Conservation (phyloP, 2,113 vertebrate species). For the Lampris megalopsis region DNA sequence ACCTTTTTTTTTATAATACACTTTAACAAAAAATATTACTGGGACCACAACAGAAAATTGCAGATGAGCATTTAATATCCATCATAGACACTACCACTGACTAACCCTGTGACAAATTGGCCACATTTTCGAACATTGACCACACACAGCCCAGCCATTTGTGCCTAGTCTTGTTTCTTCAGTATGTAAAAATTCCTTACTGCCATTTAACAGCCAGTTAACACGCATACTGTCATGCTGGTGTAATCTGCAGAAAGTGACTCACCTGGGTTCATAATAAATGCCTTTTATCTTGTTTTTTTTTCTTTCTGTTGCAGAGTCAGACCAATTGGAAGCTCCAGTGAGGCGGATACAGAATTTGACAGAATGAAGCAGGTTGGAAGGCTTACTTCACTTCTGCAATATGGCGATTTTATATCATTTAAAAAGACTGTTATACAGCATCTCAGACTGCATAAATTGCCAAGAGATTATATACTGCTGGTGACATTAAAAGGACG, state of each 20-base stretch:
- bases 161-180: too few relatives aligned
- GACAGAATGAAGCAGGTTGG: conserved; percentile 98
- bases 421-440: not conserved
- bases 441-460: not conserved
- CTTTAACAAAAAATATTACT: too few relatives aligned
- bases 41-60: too few relatives aligned
- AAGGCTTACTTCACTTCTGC: conserved; percentile 1
- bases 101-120: too few relatives aligned
- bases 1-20: too few relatives aligned
- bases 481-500: not conserved
- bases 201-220: too few relatives aligned
- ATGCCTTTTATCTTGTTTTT: not conserved
- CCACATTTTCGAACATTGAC: too few relatives aligned
- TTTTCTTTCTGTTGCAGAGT: conserved; percentile 82
- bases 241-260: not conserved
- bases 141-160: too few relatives aligned
- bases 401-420: not conserved
- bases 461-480: not conserved
- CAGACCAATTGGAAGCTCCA: conserved; percentile 91
- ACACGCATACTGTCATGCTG: not conserved
- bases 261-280: too few relatives aligned
- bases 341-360: conserved; percentile 93
- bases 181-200: not conserved
- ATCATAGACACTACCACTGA: too few relatives aligned
- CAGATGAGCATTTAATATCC: too few relatives aligned